These are phyloP conservation scores for Masnerella sp. DNA, from an alignment of 2,888 invertebrate species.

Conservation along the genomic window DNA sequence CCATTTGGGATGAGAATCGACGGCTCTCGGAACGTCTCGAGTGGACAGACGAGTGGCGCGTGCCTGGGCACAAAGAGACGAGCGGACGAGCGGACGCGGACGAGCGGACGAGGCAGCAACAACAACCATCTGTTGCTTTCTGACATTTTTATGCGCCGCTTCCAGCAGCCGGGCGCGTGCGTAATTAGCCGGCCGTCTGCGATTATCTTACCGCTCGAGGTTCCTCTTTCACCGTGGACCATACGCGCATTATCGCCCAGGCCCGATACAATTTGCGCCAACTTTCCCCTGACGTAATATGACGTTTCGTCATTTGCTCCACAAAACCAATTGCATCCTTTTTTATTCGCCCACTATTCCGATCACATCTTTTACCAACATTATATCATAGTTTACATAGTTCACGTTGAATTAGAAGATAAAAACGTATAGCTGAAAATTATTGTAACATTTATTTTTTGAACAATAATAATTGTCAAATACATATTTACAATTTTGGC, in stretches of 20 bases:
- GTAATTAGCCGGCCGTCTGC: constrained; percentile 55
- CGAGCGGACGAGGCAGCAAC: constrained; percentile 60
- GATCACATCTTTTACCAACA: too few relatives aligned
- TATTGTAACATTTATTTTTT: too few relatives aligned
- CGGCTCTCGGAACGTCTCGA: constrained; percentile 32
- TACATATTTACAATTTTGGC: neutral
- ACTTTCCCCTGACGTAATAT: constrained; percentile 27
- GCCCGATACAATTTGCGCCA: neutral
- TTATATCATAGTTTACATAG: too few relatives aligned
- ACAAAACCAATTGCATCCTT: neutral
- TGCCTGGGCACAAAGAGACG: constrained; percentile 61
- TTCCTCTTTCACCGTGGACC: constrained; percentile 33
- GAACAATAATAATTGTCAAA: too few relatives aligned
- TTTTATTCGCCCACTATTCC: too few relatives aligned
- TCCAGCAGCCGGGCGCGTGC: constrained; percentile 51
- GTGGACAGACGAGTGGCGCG: constrained; percentile 61
- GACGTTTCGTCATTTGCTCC: constrained; percentile 12
- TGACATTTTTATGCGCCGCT: constrained; percentile 59
- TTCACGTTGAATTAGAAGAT: too few relatives aligned
- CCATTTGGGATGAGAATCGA: constrained; percentile 44
- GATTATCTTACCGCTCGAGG: constrained; percentile 19
- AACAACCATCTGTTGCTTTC: constrained; percentile 62
- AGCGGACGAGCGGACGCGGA: constrained; percentile 58
- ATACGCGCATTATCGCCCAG: constrained; percentile 1
- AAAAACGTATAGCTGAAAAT: too few relatives aligned